phyloP scores from a whole-genome alignment of 2,797 vertebrate species.

The Characodon lateralis region DNA sequence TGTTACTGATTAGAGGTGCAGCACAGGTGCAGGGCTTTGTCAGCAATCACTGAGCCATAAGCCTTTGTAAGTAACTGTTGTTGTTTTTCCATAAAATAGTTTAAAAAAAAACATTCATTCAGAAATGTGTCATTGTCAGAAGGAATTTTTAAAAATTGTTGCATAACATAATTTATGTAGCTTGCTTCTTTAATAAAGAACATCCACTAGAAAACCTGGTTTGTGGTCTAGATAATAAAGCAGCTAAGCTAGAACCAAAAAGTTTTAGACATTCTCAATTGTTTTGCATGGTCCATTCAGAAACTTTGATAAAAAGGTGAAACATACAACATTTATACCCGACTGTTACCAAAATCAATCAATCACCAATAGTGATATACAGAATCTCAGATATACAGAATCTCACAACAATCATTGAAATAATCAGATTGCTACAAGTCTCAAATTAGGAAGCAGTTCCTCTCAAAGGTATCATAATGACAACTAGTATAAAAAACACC shows the following conservation, averaged over 20 bases:
- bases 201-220: not conserved
- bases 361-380: not conserved
- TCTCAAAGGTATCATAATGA: not conserved
- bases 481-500: not conserved
- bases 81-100: not conserved
- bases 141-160: not conserved
- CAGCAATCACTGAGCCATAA: not conserved
- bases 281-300: not conserved
- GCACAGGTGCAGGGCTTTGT: slow-evolving; percentile 6
- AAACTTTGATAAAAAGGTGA: not conserved
- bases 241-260: not conserved
- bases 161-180: not conserved
- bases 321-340: too few relatives aligned
- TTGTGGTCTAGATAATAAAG: not conserved
- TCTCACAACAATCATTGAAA: too few relatives aligned
- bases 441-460: not conserved
- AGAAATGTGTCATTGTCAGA: not conserved
- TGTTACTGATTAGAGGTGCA: slow-evolving; percentile 9
- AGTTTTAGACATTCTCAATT: not conserved
- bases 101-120: not conserved
- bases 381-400: not conserved
- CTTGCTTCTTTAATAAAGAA: not conserved
- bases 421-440: not conserved
- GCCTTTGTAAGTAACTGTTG: not conserved
- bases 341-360: not conserved